Conservation (phyloP, 2,797 vertebrate genomes). For the Bradypodion pumilum region DNA sequence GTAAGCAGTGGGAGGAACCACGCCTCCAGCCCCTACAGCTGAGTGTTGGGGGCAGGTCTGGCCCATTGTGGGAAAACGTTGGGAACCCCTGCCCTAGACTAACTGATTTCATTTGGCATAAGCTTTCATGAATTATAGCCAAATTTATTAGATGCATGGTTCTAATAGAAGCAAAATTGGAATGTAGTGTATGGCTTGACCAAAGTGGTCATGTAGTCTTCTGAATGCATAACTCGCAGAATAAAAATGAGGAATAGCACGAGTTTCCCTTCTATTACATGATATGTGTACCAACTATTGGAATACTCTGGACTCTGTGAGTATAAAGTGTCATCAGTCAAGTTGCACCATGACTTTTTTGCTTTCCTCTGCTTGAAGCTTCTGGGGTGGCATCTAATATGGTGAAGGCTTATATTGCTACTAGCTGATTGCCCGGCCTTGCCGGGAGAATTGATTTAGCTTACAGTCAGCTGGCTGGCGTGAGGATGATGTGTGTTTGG, state of each 20-base stretch:
- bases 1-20: too few relatives aligned
- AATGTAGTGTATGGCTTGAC: neutral
- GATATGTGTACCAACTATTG: neutral
- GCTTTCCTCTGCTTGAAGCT: neutral
- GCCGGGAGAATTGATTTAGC: too few relatives aligned
- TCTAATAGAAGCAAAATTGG: too few relatives aligned
- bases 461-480: too few relatives aligned
- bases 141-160: neutral
- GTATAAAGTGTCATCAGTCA: neutral
- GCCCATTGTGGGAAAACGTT: too few relatives aligned
- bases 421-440: too few relatives aligned
- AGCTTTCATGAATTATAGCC: too few relatives aligned
- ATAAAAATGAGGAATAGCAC: neutral
- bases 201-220: neutral
- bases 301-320: neutral
- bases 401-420: neutral
- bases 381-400: neutral
- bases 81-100: too few relatives aligned
- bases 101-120: too few relatives aligned
- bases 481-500: too few relatives aligned
- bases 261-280: neutral
- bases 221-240: neutral
- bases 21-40: too few relatives aligned
- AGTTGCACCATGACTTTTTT: neutral
- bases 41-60: too few relatives aligned